These are phyloP conservation scores for Calcarius lapponicus DNA, from an alignment of 2,797 vertebrate species.

Conservation along the genomic window DNA sequence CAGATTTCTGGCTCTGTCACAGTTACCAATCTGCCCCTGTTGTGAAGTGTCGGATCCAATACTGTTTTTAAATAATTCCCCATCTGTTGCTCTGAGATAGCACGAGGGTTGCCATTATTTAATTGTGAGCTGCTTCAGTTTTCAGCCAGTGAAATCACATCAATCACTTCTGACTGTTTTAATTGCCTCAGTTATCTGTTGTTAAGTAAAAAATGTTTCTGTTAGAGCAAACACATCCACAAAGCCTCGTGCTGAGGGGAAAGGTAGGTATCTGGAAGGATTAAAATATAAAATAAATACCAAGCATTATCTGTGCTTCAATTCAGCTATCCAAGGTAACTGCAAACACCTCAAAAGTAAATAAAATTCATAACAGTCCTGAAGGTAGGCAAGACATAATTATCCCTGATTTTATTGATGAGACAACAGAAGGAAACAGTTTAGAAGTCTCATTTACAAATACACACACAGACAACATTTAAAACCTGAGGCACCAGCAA, in stretches of 20 bases:
- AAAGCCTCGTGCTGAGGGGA: background rate
- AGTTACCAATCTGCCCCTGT: slow-evolving; percentile 11
- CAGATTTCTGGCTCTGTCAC: slow-evolving; percentile 6
- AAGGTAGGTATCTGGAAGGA: background rate
- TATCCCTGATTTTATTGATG: background rate
- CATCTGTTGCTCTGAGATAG: slow-evolving; percentile 62
- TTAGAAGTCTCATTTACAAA: background rate
- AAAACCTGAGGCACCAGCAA: background rate
- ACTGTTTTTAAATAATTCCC: slow-evolving; percentile 25
- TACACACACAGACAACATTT: background rate
- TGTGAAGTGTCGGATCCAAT: background rate
- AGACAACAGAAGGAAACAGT: background rate
- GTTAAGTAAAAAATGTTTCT: slow-evolving; percentile 29
- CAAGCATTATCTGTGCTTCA: background rate
- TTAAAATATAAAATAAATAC: background rate
- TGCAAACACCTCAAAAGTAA: background rate
- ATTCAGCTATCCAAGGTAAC: background rate
- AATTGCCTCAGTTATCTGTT: slow-evolving; percentile 30
- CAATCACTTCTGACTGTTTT: slow-evolving; percentile 49
- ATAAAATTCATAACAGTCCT: background rate
- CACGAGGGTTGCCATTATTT: slow-evolving; percentile 29
- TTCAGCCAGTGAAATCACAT: slow-evolving; percentile 45
- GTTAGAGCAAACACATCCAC: slow-evolving; percentile 1
- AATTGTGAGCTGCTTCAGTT: slow-evolving; percentile 31
- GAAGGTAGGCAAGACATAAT: background rate